Conservation (phyloP, 2,113 vertebrate genomes). For the Gorsachius goisagi region DNA sequence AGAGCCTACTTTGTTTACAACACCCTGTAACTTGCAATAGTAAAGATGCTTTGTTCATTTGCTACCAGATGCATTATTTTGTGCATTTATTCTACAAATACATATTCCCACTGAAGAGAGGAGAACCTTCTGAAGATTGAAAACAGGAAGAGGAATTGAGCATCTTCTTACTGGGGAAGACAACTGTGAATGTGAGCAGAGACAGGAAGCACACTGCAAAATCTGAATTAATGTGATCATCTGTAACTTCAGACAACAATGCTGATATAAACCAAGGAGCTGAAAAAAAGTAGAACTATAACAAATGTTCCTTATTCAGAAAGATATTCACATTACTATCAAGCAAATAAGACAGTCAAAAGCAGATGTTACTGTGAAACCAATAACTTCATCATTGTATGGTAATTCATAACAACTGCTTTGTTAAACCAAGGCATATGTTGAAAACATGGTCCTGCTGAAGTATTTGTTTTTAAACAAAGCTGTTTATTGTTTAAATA, state of each 20-base stretch:
- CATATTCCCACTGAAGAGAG: background rate
- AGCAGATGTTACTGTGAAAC: background rate
- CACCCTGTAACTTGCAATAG: background rate
- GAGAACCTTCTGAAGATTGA: background rate
- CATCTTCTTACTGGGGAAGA: background rate
- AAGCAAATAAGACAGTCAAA: background rate
- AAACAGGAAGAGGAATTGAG: background rate
- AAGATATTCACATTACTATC: background rate
- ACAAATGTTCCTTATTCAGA: background rate
- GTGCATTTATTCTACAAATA: background rate
- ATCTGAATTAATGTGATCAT: background rate
- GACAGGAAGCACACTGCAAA: background rate
- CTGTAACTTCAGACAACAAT: background rate
- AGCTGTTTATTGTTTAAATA: background rate
- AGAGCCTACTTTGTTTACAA: background rate
- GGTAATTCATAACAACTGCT: background rate
- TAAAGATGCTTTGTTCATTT: background rate
- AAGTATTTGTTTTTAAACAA: background rate
- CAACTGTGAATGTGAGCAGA: background rate
- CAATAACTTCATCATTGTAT: background rate
- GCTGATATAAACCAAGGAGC: background rate
- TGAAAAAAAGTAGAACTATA: background rate
- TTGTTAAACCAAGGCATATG: background rate
- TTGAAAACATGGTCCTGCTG: background rate
- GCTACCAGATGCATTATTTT: background rate